Conservation (phyloP, 2,797 vertebrate genomes). For the Phataginus tricuspis region DNA sequence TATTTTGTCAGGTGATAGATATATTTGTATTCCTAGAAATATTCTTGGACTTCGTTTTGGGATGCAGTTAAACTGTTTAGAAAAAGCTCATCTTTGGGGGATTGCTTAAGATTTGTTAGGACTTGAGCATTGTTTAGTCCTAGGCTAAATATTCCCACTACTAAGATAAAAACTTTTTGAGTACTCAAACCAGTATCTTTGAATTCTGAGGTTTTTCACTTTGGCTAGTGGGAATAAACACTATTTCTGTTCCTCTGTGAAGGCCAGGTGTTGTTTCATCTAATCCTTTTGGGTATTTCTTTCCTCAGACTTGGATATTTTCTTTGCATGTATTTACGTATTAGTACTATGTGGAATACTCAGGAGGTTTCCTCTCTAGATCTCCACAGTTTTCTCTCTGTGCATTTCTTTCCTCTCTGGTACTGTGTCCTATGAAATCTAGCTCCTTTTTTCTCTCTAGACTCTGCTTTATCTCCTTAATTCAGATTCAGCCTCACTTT, state of each 20-base stretch:
- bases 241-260: neutral
- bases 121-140: neutral
- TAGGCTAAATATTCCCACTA: neutral
- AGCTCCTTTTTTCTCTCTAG: neutral
- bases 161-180: neutral
- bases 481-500: neutral
- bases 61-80: neutral
- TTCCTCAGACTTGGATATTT: neutral
- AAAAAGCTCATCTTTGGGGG: neutral
- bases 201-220: conserved; percentile 8
- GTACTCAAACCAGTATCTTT: neutral
- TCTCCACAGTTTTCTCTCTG: neutral
- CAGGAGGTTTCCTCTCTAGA: neutral
- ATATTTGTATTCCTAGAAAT: conserved; percentile 15
- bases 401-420: neutral
- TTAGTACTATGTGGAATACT: neutral
- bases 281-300: neutral
- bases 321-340: neutral
- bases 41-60: neutral
- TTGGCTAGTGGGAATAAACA: neutral
- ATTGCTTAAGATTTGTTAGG: neutral
- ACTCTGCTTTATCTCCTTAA: neutral
- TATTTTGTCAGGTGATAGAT: neutral
- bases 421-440: neutral
- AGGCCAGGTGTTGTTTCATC: neutral